Percentiles rank a stretch among this genome's conserved stretches.
phyloP scores from a whole-genome alignment of 2,888 invertebrate species.

The Rapana venosa region DNA sequence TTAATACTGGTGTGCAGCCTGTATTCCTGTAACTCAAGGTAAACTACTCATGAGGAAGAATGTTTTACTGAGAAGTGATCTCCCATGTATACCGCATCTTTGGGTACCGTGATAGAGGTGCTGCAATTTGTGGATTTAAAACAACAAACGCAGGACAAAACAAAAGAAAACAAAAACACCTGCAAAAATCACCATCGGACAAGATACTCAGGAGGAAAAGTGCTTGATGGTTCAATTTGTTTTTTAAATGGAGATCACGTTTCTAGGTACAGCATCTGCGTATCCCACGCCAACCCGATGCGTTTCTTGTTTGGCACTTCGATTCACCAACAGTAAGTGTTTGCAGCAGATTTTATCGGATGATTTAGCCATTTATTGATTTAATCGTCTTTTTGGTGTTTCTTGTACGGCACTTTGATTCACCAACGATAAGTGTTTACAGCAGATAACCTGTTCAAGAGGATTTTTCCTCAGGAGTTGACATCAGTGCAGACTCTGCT shows the following conservation, averaged over 20 bases:
- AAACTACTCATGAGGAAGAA: background rate
- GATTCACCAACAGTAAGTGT: conserved; percentile 57
- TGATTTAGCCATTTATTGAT: too few relatives aligned
- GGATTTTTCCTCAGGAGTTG: too few relatives aligned
- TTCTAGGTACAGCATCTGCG: conserved; percentile 74
- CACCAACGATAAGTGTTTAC: conserved; percentile 52
- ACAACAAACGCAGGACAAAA: background rate
- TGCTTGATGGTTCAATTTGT: background rate
- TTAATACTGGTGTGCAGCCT: too few relatives aligned
- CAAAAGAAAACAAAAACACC: too few relatives aligned
- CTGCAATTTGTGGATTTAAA: background rate
- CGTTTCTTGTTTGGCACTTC: conserved; percentile 69
- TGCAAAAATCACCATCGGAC: too few relatives aligned
- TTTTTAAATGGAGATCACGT: conserved; percentile 66
- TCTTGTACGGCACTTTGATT: conserved; percentile 68
- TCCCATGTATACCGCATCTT: background rate
- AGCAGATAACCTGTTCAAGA: background rate
- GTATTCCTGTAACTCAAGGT: background rate
- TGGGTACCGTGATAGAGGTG: background rate
- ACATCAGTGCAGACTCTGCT: too few relatives aligned
- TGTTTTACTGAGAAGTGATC: background rate
- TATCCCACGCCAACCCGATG: conserved; percentile 72
- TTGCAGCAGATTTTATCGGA: background rate
- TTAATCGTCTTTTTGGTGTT: conserved; percentile 51
- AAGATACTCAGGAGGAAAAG: too few relatives aligned